Evolutionary conservation across 2,113 vertebrate genomes (phyloP).

Genomic region (Glaucidium brasilianum): DNA sequence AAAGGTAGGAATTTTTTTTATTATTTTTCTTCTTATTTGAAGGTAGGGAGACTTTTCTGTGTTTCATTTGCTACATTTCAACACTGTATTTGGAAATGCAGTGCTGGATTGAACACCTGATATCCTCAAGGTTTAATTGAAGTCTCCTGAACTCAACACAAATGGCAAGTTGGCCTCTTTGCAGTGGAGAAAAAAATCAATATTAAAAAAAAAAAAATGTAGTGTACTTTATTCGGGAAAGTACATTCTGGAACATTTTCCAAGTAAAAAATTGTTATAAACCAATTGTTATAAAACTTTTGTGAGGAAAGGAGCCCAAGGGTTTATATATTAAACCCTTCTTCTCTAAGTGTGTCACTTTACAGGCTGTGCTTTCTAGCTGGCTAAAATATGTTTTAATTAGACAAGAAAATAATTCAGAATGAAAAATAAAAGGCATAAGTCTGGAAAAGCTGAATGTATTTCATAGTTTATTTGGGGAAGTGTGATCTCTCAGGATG

Average conservation of each 20-base stretch:
- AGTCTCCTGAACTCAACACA: conserved; percentile 5
- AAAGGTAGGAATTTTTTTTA: not conserved
- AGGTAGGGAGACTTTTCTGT: not conserved
- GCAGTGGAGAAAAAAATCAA: not conserved
- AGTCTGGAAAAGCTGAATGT: not conserved
- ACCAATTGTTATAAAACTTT: not conserved
- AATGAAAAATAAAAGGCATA: not conserved
- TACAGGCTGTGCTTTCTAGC: not conserved
- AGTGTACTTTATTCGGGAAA: conserved; percentile 8
- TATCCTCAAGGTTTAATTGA: conserved; percentile 27
- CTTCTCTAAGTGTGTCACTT: not conserved
- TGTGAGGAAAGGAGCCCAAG: not conserved
- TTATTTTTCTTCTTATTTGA: not conserved
- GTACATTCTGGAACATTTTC: not conserved
- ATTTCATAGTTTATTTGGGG: not conserved
- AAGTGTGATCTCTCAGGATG: not conserved
- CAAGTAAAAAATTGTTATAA: not conserved
- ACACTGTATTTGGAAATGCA: not conserved
- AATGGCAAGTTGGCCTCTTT: not conserved
- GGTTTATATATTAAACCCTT: not conserved
- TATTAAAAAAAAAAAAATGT: not conserved
- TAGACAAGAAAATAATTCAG: not conserved
- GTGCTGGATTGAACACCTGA: not conserved
- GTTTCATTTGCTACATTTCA: not conserved
- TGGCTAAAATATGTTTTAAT: not conserved